Evolutionary conservation across 1,140 invertebrate species (phyloP), one percentile per base, ranked within the genome.

Genomic region (Penaeus chinensis): DNA sequence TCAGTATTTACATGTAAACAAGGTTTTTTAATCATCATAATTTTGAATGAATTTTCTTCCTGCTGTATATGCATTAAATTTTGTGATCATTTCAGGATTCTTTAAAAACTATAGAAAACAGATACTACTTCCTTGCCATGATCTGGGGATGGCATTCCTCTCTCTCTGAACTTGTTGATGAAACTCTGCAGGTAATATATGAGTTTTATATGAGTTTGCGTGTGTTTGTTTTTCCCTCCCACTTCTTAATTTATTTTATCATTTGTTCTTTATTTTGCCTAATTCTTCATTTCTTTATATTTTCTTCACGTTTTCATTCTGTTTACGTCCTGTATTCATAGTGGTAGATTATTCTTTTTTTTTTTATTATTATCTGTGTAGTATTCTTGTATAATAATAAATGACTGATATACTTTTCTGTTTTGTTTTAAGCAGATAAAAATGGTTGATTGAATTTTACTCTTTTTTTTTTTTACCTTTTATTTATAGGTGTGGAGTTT

Each of bases 81-180:
- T 61, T 79, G 16, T 78, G 37, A 13, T 42, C 8, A 22, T 61
- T 42, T 5, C 79, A 87, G 86, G 71, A 87, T 13, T 87, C 80
- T 47, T 77, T 87, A 24, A 24, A 47, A 18, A 83, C 27, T 18
- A 8, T 24, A 27, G 62, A 82, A 32, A 37, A 60, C 27, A 76
- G 61, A 24, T 87, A 77, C 42, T 22, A 82, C 80, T 87, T 87
- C 80, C n/a, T 87, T 13, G 27, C 86, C 71, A 62, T 87, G n/a
- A 16, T 83, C 2, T 87, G 86, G 86, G 86, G 80, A 18, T 87
- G 86, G 86, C 66, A 82, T n/a, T 47, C 80, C 0, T 76, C 69
- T 16, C 86, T 83, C 60, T 78, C 80, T 18, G 42, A 83, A 37
- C n/a, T 87, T 47, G 63, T 87, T 54, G 86, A 87, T 83, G 81